Percentiles rank a stretch among this genome's conserved stretches.
These are phyloP conservation scores for Spea hammondii DNA, from an alignment of 2,797 vertebrate species.

Conservation along the genomic window DNA sequence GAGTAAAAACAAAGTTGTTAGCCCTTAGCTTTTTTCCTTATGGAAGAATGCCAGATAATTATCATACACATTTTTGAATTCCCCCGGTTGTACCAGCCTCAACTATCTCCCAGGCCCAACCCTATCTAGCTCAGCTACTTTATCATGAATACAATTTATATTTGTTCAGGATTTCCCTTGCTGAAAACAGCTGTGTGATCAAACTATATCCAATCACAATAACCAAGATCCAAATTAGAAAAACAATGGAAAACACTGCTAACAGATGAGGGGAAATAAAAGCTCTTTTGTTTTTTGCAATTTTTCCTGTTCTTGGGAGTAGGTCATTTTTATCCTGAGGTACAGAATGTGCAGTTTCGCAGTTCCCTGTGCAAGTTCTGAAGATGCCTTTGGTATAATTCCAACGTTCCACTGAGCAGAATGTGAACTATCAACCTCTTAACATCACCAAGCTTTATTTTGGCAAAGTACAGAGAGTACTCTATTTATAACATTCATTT, in stretches of 20 bases:
- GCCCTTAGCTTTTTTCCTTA: background rate
- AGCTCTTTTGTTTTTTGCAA: conserved; percentile 20
- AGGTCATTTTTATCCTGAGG: background rate
- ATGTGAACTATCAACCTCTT: conserved; percentile 30
- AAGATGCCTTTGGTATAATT: conserved; percentile 22
- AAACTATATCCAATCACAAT: conserved; percentile 17
- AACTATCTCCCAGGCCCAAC: background rate
- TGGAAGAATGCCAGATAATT: background rate
- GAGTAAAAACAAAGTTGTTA: background rate
- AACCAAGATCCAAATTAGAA: conserved; percentile 11
- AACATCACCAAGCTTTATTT: conserved; percentile 16
- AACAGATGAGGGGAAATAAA: conserved; percentile 37
- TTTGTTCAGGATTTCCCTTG: conserved; percentile 35
- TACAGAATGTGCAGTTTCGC: conserved; percentile 23
- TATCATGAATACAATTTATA: background rate
- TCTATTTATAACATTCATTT: background rate
- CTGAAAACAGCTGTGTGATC: conserved; percentile 9
- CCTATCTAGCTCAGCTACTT: background rate
- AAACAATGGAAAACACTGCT: conserved; percentile 34
- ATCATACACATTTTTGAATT: conserved; percentile 2
- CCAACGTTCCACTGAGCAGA: conserved; percentile 32
- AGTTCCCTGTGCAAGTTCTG: conserved; percentile 6
- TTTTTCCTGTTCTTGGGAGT: conserved; percentile 36
- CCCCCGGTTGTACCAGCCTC: background rate
- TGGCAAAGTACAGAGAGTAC: background rate